phyloP scores from a whole-genome alignment of 2,888 invertebrate species.

The Dryobota labecula region DNA sequence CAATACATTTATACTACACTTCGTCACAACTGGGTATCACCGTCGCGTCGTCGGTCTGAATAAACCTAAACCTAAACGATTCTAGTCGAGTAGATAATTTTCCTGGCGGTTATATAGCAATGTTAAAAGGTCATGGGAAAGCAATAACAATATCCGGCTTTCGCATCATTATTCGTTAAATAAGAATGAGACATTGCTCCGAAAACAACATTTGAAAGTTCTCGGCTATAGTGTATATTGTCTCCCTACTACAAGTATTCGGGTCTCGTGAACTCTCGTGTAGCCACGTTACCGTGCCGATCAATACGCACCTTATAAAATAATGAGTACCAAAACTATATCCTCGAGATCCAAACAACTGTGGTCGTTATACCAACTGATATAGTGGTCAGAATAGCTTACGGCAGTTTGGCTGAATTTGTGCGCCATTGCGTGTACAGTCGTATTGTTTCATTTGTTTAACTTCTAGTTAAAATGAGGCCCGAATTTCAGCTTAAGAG shows the following conservation, averaged over 20 bases:
- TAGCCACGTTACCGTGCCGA: conserved; percentile 45
- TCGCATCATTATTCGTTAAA: conserved; percentile 15
- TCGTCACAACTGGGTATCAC: no score
- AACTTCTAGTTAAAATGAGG: conserved; percentile 22
- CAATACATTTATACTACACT: no score
- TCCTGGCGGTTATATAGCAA: conserved; percentile 12
- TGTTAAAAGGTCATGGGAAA: conserved; percentile 31
- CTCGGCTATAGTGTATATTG: not conserved
- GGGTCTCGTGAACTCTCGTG: conserved; percentile 27
- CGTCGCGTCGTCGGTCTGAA: no score
- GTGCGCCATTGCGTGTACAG: conserved; percentile 36
- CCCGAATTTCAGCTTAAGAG: conserved; percentile 8
- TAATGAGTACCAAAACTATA: conserved; percentile 29
- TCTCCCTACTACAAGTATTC: not conserved
- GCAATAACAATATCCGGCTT: conserved; percentile 23
- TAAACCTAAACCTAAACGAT: conserved; percentile 1
- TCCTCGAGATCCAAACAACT: conserved; percentile 26
- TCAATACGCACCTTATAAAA: conserved; percentile 58
- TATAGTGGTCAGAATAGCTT: conserved; percentile 29
- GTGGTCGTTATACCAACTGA: conserved; percentile 5
- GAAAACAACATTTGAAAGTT: conserved; percentile 12
- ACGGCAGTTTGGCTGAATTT: conserved; percentile 27
- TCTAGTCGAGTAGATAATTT: conserved; percentile 11
- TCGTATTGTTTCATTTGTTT: conserved; percentile 37
- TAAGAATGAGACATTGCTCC: not conserved